These are phyloP conservation scores for Paratrypauchen microcephalus DNA, from an alignment of 2,797 vertebrate genomes.

Conservation along the genomic window DNA sequence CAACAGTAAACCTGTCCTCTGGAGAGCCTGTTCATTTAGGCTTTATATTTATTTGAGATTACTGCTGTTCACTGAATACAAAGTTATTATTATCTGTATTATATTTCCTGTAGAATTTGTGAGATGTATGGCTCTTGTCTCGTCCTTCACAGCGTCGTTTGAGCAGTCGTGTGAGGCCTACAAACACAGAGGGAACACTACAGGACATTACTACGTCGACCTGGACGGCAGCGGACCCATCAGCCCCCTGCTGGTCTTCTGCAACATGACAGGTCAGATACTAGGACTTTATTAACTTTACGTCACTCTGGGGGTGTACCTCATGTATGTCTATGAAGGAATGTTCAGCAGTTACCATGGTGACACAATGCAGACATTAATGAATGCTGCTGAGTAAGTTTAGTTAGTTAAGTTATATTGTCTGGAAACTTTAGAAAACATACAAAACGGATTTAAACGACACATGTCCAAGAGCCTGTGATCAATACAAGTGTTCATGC, in stretches of 20 bases:
- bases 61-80: conserved; percentile 3
- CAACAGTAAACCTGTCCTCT: conserved; percentile 11
- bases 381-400: no score
- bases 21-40: background rate
- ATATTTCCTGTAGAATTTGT: background rate
- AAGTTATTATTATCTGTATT: conserved; percentile 1
- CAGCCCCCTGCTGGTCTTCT: conserved; percentile 87
- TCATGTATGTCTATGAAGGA: no score
- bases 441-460: no score
- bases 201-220: conserved; percentile 89
- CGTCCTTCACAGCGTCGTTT: conserved; percentile 80
- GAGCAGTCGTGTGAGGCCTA: conserved; percentile 95
- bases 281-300: background rate
- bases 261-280: conserved; percentile 92
- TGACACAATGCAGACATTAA: no score
- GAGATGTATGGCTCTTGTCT: conserved; percentile 3
- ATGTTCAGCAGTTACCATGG: no score
- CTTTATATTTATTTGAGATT: background rate
- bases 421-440: no score
- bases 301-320: no score
- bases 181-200: conserved; percentile 90
- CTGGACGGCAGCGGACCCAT: conserved; percentile 94
- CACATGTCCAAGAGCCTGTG: no score
- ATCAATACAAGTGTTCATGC: no score
- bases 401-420: no score